phyloP scores from a whole-genome alignment of 2,797 vertebrate species.

The Micrastur ruficollis region DNA sequence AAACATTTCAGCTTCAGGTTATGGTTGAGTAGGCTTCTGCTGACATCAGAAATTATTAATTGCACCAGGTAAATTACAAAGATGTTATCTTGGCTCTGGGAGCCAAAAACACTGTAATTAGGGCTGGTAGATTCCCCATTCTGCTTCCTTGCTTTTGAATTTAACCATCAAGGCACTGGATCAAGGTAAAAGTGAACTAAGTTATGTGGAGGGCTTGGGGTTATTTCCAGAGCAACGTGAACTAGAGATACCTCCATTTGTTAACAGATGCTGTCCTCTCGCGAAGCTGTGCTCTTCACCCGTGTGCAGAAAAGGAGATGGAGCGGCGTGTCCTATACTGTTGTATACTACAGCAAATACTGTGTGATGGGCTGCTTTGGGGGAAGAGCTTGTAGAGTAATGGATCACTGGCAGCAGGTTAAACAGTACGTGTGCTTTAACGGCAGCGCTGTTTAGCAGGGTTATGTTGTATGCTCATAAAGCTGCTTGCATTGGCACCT shows the following conservation, averaged over 20 bases:
- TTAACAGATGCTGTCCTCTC: neutral
- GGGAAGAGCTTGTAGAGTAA: neutral
- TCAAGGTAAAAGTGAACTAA: neutral
- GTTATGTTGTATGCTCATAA: rapidly evolving
- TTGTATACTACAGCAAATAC: no score
- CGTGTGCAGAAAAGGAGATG: rapidly evolving
- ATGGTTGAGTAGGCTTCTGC: conserved; percentile 33
- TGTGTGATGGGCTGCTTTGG: neutral
- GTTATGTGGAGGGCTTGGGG: neutral
- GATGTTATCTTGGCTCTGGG: conserved; percentile 42
- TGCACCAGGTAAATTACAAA: conserved; percentile 52
- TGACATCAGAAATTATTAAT: conserved; percentile 63
- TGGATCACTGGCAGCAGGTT: neutral
- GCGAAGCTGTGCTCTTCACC: neutral
- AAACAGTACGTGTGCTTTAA: neutral
- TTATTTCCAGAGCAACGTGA: neutral
- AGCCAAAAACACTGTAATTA: conserved; percentile 41
- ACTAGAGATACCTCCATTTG: neutral
- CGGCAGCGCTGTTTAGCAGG: neutral
- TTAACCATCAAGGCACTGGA: conserved; percentile 11
- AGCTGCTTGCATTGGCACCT: neutral
- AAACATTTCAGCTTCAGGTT: conserved; percentile 18
- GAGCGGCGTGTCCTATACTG: rapidly evolving
- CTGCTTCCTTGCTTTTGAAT: neutral
- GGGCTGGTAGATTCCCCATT: neutral